Base-by-base conservation (phyloP, 1,140 invertebrate species). In the Cydia splendana region DNA sequence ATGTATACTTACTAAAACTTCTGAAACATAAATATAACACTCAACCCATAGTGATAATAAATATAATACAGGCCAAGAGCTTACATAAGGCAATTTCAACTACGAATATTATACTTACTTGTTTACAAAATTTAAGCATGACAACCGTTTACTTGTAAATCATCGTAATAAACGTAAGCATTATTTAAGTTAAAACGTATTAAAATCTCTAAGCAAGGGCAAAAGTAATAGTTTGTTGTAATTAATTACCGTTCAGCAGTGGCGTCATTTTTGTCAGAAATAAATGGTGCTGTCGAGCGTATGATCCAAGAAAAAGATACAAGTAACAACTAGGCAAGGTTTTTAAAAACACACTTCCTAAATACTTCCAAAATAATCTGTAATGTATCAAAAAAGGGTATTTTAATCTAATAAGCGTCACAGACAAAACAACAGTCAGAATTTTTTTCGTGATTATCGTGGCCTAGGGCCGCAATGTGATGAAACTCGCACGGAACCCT, bases 231-330 rank as follows among this genome's bases (percentile, higher is more conserved):
- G 30, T 4, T 34, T 4, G n/a, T 12, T 45, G 42, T 62, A 62
- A n/a, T n/a, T n/a, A n/a, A 18, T 20, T 75, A 82, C 84, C 84
- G 15, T 80, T 76, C 12, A 74, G 76, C 6, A 85, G 30, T 10
- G 84, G 84, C 2, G 78, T 48, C 81, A 83, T 84, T 78, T 84
- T 85, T 7, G 79, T 69, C 57, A 82, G 15, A 38, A 79, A 85
- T 30, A 81, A 82, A 65, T 85, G 84, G 45, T 84, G 69, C 65
- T 84, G 77, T 12, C 79, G 76, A n/a, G 78, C 75, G 53, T 85
- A 85, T 4, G 75, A 38, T 20, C 82, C 83, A 24, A 83, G 67
- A 74, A 85, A 85, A 65, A 84, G 77, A 45, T 85, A 81, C 2
- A 85, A 75, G 28, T 83, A 85, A n/a, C 79, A 81, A 71, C 77